A percentile compares a stretch with the other conserved stretches of the same genome.
Conservation (phyloP, 2,888 invertebrate genomes). For the Caenorhabditis afra region DNA sequence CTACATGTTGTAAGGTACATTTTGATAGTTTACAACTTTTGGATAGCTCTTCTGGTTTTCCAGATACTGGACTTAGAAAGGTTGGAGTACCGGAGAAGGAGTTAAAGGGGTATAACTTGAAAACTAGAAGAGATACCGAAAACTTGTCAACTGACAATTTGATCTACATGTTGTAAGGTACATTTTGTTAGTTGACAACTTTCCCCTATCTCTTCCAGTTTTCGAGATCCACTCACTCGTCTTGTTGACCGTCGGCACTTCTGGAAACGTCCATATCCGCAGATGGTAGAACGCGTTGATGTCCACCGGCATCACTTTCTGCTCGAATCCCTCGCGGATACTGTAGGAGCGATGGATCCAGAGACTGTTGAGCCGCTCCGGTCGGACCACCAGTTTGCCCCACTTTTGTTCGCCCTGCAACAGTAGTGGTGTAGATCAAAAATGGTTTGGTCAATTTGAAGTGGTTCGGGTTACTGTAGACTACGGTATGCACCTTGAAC, state of each 20-base stretch:
- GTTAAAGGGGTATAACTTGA: background rate
- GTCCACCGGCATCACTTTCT: constrained; percentile 59
- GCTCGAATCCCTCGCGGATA: constrained; percentile 53
- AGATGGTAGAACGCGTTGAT: constrained; percentile 63
- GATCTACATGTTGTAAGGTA: too few relatives aligned
- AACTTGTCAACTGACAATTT: too few relatives aligned
- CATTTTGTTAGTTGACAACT: too few relatives aligned
- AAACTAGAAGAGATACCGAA: background rate
- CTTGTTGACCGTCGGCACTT: constrained; percentile 18
- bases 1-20: too few relatives aligned
- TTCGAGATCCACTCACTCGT: constrained; percentile 10
- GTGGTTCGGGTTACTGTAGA: too few relatives aligned
- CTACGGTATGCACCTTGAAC: constrained; percentile 38
- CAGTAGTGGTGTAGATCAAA: too few relatives aligned
- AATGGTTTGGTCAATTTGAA: too few relatives aligned
- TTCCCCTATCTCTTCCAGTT: too few relatives aligned
- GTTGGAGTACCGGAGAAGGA: too few relatives aligned
- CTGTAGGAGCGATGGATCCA: constrained; percentile 76
- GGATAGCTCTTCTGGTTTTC: too few relatives aligned
- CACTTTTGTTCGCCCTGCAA: constrained; percentile 59
- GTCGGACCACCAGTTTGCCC: constrained; percentile 68
- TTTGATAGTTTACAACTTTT: too few relatives aligned
- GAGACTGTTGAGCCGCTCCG: constrained; percentile 71
- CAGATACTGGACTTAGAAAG: too few relatives aligned
- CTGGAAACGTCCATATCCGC: constrained; percentile 61